Evolutionary conservation across 2,888 invertebrate species (phyloP).

Genomic region (Gymnocheta viridis): DNA sequence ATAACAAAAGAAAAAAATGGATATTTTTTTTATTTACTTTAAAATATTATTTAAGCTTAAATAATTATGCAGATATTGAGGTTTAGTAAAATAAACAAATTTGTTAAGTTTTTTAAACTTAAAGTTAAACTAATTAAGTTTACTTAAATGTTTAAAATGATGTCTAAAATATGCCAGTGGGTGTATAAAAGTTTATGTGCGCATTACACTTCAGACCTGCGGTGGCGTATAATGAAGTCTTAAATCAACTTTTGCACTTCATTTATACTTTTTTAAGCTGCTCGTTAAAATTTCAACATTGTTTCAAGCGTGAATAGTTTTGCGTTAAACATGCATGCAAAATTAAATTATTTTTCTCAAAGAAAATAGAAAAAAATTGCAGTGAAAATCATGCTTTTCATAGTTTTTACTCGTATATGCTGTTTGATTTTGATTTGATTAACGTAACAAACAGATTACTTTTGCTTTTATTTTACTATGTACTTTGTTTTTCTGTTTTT

Average conservation of each 20-base stretch:
- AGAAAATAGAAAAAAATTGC: neutral
- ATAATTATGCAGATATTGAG: too few species aligned
- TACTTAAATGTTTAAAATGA: too few species aligned
- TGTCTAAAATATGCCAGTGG: neutral
- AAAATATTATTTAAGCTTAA: too few species aligned
- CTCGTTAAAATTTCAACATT: conserved; percentile 24
- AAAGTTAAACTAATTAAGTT: too few species aligned
- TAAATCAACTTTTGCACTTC: conserved; percentile 2
- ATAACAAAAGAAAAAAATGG: too few species aligned
- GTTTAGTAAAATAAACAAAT: too few species aligned
- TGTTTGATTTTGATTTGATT: conserved; percentile 21
- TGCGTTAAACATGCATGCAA: conserved; percentile 51
- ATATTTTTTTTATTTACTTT: too few species aligned
- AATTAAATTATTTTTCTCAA: conserved; percentile 36
- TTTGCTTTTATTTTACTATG: neutral
- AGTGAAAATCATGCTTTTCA: conserved; percentile 4
- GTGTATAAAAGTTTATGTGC: neutral
- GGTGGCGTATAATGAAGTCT: too few species aligned
- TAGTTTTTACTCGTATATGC: too few species aligned
- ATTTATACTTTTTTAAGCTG: neutral
- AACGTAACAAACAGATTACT: neutral
- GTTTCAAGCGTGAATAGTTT: conserved; percentile 57
- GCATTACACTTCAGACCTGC: neutral
- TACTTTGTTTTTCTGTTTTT: too few species aligned
- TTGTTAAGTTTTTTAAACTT: too few species aligned